These are phyloP conservation scores for Grapholita molesta DNA, from an alignment of 1,140 invertebrate genomes.

Conservation along the genomic window DNA sequence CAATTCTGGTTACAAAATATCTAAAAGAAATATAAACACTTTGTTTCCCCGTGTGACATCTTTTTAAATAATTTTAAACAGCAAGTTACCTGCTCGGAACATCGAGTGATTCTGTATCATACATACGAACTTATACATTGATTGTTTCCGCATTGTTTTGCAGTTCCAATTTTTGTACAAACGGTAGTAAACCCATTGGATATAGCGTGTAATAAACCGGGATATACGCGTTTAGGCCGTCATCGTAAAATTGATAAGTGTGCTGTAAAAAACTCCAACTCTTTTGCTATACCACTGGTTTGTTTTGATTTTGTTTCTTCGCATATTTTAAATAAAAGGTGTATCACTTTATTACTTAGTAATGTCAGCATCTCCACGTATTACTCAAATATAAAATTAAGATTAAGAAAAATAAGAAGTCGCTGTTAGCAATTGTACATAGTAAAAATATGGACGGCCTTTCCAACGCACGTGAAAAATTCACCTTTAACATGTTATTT, in stretches of 20 bases:
- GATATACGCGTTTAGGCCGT: constrained; percentile 3
- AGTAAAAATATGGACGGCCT: too few species aligned
- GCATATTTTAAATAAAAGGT: background rate
- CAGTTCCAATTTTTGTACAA: background rate
- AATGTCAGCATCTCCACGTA: background rate
- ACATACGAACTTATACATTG: background rate
- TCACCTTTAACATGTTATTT: too few species aligned
- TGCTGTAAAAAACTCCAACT: constrained; percentile 2
- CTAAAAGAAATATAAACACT: too few species aligned
- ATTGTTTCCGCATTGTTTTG: background rate
- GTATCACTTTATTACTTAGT: too few species aligned
- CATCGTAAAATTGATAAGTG: constrained; percentile 15
- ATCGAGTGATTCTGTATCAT: too few species aligned
- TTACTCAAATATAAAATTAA: too few species aligned
- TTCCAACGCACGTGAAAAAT: too few species aligned
- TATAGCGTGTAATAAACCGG: constrained; percentile 9
- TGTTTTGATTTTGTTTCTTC: background rate
- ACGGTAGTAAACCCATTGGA: constrained; percentile 2
- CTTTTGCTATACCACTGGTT: background rate
- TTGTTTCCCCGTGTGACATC: too few species aligned
- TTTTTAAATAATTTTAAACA: too few species aligned
- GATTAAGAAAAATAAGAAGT: too few species aligned
- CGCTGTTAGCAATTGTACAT: too few species aligned
- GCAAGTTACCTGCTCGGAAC: too few species aligned
- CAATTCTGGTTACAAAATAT: background rate